These are phyloP conservation scores for Brienomyrus brachyistius DNA, from an alignment of 2,113 vertebrate genomes.

Conservation along the genomic window DNA sequence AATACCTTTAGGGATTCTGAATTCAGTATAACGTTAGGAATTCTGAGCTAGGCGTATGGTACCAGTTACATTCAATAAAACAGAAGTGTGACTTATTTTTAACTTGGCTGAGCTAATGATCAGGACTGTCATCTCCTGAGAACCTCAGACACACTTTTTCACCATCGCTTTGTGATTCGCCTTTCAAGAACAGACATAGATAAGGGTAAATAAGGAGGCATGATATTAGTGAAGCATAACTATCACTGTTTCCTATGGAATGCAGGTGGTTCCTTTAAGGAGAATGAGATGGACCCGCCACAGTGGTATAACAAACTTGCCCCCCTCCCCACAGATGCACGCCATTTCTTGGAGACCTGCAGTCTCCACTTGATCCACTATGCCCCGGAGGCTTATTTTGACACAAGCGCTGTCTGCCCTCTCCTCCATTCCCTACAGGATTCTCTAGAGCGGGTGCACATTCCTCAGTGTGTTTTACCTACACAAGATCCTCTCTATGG, in stretches of 20 bases:
- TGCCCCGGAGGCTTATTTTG: slow-evolving; percentile 14
- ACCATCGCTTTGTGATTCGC: neutral
- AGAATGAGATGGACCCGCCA: neutral
- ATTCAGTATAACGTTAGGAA: neutral
- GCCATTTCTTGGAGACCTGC: neutral
- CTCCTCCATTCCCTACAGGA: neutral
- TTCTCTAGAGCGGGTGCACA: neutral
- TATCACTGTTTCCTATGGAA: neutral
- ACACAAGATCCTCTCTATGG: neutral
- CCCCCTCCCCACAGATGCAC: neutral
- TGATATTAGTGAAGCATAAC: neutral
- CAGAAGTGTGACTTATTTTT: neutral
- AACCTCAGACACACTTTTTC: neutral
- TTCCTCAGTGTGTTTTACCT: neutral
- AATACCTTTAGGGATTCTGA: neutral
- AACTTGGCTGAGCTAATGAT: neutral
- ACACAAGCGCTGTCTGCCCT: neutral
- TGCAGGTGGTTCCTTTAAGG: neutral
- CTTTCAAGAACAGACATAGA: neutral
- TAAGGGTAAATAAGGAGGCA: neutral
- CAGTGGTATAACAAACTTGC: neutral
- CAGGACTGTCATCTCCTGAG: neutral
- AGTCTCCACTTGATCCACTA: slow-evolving; percentile 9
- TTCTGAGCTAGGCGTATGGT: neutral
- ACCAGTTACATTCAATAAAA: neutral